Percentiles rank a stretch among this genome's conserved stretches.
These are phyloP conservation scores for Trachelus iudaicus DNA, from an alignment of 2,888 invertebrate genomes.

Conservation along the genomic window DNA sequence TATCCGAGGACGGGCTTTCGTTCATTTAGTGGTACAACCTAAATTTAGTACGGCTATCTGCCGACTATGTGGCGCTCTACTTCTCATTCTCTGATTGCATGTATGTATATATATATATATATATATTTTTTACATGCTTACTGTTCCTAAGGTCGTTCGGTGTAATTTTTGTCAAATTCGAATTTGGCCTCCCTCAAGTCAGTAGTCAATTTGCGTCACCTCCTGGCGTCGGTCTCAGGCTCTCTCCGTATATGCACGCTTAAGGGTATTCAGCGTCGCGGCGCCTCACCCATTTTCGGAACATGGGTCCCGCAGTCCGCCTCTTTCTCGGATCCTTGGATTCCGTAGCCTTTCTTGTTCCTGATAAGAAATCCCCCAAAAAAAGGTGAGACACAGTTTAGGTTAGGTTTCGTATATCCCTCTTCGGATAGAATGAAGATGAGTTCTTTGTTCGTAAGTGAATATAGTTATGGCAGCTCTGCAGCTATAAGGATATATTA, in stretches of 20 bases:
- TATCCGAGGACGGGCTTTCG: constrained; percentile 56
- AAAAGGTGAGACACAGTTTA: neutral
- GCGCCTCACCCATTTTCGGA: neutral
- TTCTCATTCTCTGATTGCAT: constrained; percentile 10
- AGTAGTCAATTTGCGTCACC: neutral
- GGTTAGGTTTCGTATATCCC: neutral
- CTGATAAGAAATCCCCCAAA: neutral
- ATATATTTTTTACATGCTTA: neutral
- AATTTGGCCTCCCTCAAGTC: neutral
- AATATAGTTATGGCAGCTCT: neutral
- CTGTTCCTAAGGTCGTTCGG: neutral
- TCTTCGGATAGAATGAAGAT: neutral
- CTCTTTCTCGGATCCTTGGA: neutral
- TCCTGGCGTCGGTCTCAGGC: neutral
- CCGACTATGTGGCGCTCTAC: constrained; percentile 22
- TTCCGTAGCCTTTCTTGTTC: neutral
- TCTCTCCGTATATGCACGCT: neutral
- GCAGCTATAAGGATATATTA: neutral
- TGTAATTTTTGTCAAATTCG: neutral
- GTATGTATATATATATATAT: neutral
- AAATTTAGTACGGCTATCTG: constrained; percentile 50
- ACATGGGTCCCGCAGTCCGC: neutral
- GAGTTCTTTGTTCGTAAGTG: neutral
- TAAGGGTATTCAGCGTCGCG: neutral
- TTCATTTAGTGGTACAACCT: constrained; percentile 62